Evolutionary conservation across 2,113 vertebrate genomes (phyloP).

Genomic region (Paracanthobrama guichenoti): DNA sequence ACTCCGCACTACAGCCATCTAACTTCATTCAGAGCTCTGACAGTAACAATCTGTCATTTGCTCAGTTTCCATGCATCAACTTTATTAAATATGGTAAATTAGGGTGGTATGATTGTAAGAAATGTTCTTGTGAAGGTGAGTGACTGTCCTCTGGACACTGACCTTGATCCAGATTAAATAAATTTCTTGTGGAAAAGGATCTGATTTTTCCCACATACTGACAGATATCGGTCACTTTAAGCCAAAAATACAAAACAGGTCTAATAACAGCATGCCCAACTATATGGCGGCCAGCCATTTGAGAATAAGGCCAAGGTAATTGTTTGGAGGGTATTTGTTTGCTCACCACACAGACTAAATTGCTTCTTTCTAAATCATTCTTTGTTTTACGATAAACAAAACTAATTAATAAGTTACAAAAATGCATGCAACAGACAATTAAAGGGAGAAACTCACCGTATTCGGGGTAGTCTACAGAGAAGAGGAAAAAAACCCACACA

Average conservation of each 20-base stretch:
- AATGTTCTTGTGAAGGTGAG: slow-evolving; percentile 28
- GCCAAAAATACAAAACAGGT: slow-evolving; percentile 10
- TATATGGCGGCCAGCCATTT: not conserved
- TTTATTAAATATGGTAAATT: slow-evolving; percentile 21
- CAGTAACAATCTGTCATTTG: slow-evolving; percentile 51
- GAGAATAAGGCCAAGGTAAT: slow-evolving; percentile 7
- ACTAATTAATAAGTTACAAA: slow-evolving; percentile 18
- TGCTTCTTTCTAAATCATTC: not conserved
- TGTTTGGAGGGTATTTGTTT: slow-evolving; percentile 11
- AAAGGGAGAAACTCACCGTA: slow-evolving; percentile 42
- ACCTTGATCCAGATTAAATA: not conserved
- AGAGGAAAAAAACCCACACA: not conserved
- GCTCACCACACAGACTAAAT: not conserved
- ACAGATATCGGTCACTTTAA: slow-evolving; percentile 35
- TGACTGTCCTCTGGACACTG: not conserved
- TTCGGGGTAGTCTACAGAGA: slow-evolving; percentile 41
- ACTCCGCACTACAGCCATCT: slow-evolving; percentile 14
- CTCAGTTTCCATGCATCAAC: not conserved
- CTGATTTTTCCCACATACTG: not conserved
- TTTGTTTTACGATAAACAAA: slow-evolving; percentile 16
- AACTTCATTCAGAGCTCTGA: slow-evolving; percentile 44
- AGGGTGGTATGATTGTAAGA: not conserved
- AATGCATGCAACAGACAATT: slow-evolving; percentile 26
- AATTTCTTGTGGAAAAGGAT: not conserved
- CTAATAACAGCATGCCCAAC: slow-evolving; percentile 5